A percentile compares a stretch with the other conserved stretches of the same genome.
Evolutionary conservation across 1,140 invertebrate genomes (phyloP).

Genomic region (Thalassaphorura encarpata): DNA sequence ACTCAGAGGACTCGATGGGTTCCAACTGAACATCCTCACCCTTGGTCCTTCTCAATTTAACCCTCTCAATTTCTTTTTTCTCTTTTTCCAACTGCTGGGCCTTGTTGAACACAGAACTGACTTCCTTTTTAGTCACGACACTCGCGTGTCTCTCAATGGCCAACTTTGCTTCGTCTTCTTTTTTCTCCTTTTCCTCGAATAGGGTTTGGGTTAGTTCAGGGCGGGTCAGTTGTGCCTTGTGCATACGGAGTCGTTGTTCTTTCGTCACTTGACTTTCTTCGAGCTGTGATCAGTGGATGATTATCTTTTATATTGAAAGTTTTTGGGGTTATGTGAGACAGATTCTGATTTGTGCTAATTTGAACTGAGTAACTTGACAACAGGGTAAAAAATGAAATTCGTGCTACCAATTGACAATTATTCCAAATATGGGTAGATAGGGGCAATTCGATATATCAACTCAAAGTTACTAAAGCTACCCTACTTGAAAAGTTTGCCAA

Average conservation of each 20-base stretch:
- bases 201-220: constrained; percentile 53
- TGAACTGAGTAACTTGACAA: too few relatives aligned
- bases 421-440: too few relatives aligned
- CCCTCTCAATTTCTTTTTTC: constrained; percentile 14
- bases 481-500: too few relatives aligned
- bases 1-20: constrained; percentile 64
- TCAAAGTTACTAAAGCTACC: too few relatives aligned
- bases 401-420: too few relatives aligned
- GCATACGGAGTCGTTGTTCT: constrained; percentile 51
- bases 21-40: constrained; percentile 11
- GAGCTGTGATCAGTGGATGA: constrained; percentile 39
- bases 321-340: neutral
- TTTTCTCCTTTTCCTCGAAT: constrained; percentile 71
- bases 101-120: constrained; percentile 21
- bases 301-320: neutral
- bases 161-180: constrained; percentile 34
- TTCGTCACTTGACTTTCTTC: constrained; percentile 76
- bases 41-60: constrained; percentile 18
- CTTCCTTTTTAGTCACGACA: constrained; percentile 21
- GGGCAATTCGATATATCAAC: too few relatives aligned
- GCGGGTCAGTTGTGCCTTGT: neutral
- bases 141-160: constrained; percentile 18
- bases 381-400: too few relatives aligned
- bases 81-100: constrained; percentile 20
- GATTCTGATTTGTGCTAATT: too few relatives aligned